Evolutionary conservation across 64 coral and sea anemone genomes (phyloP).

Genomic region (Porites australiensis): DNA sequence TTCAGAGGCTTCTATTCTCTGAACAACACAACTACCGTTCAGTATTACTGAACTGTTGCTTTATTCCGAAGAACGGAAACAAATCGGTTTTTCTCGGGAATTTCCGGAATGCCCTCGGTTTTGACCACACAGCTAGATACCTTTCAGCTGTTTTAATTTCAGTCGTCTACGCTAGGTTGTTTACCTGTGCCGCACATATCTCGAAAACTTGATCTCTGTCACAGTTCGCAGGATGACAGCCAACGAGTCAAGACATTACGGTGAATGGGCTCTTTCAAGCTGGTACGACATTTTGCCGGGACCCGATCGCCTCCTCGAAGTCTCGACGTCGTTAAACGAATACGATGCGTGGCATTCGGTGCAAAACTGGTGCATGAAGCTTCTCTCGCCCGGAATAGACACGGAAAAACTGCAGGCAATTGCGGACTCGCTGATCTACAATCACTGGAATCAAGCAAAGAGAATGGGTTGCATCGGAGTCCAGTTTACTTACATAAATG

Average conservation of each 20-base stretch:
- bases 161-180: no score
- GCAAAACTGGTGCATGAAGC: conserved; percentile 27
- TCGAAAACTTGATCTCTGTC: not conserved
- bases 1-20: no score
- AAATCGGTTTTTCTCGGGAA: not conserved
- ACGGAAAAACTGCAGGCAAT: conserved; percentile 48
- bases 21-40: no score
- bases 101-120: conserved; percentile 9
- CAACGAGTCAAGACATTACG: conserved; percentile 62
- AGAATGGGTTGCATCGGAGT: conserved; percentile 81
- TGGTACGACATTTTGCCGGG: conserved; percentile 82
- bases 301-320: conserved; percentile 68
- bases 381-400: conserved; percentile 56
- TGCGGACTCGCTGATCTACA: conserved; percentile 42
- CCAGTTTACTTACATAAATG: conserved; percentile 85
- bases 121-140: no score
- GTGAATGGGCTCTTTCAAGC: conserved; percentile 83
- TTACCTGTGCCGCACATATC: no score
- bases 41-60: not conserved
- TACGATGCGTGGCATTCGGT: conserved; percentile 44
- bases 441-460: conserved; percentile 74
- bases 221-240: not conserved
- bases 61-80: not conserved
- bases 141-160: no score
- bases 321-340: conserved; percentile 73